These are phyloP conservation scores for Neocloeon triangulifer DNA, from an alignment of 1,140 invertebrate genomes.

Conservation along the genomic window DNA sequence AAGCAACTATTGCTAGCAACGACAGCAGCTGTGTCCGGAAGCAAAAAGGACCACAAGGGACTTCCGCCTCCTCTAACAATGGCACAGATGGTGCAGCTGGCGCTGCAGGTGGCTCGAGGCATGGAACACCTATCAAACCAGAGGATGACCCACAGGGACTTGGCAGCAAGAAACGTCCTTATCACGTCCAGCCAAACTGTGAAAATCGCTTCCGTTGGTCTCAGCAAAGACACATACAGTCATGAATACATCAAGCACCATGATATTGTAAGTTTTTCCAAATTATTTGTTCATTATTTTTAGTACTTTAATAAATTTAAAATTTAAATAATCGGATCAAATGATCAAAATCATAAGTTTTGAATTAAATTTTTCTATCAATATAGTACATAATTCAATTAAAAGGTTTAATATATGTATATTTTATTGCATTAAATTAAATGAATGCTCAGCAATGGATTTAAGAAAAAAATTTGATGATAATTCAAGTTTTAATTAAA, in stretches of 20 bases:
- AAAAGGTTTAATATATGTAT: too few species aligned
- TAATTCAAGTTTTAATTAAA: too few species aligned
- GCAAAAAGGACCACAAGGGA: constrained; percentile 16
- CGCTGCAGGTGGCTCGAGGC: constrained; percentile 58
- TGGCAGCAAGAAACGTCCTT: constrained; percentile 83
- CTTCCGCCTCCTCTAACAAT: constrained; percentile 35
- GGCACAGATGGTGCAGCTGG: constrained; percentile 44
- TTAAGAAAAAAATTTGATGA: too few species aligned
- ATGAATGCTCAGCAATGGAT: too few species aligned
- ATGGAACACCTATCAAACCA: constrained; percentile 58
- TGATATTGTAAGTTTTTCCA: constrained; percentile 34
- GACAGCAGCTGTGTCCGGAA: constrained; percentile 16
- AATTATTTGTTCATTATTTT: too few species aligned
- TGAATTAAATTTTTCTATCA: too few species aligned
- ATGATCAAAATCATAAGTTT: too few species aligned
- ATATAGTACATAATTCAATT: too few species aligned
- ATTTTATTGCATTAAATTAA: too few species aligned
- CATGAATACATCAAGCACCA: constrained; percentile 62
- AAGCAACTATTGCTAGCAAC: constrained; percentile 83
- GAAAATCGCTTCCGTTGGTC: constrained; percentile 60
- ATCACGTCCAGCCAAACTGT: constrained; percentile 60
- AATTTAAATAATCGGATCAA: too few species aligned
- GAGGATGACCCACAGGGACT: constrained; percentile 61
- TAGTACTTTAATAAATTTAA: too few species aligned
- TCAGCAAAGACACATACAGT: constrained; percentile 64